These are phyloP conservation scores for Phyllostomus hastatus DNA, from an alignment of 2,113 vertebrate genomes.

Conservation along the genomic window DNA sequence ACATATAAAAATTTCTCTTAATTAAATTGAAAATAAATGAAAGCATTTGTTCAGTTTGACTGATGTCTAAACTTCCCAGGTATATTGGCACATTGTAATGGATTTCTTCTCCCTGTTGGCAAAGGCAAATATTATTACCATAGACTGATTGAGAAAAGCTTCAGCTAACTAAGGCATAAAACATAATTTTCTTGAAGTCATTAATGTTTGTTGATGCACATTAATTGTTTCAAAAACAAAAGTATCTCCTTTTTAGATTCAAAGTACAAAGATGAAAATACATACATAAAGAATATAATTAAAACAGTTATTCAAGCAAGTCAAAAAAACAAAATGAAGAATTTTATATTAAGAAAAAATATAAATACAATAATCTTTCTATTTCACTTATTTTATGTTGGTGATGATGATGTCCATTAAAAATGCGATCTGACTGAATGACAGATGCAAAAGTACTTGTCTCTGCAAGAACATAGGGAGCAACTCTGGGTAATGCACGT, in stretches of 20 bases:
- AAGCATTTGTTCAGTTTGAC: neutral
- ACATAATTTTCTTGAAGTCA: neutral
- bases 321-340: neutral
- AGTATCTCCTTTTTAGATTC: neutral
- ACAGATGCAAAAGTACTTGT: neutral
- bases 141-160: neutral
- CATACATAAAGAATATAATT: neutral
- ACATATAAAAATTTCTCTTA: neutral
- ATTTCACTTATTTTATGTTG: neutral
- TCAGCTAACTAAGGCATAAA: neutral
- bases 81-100: neutral
- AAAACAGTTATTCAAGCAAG: neutral
- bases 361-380: neutral
- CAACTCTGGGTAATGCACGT: neutral
- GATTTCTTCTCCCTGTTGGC: neutral
- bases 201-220: neutral
- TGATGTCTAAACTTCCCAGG: neutral
- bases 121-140: neutral
- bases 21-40: neutral
- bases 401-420: neutral
- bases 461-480: neutral
- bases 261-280: neutral
- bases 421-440: neutral
- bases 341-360: neutral
- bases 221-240: neutral